Base-by-base conservation (phyloP, 2,888 invertebrate species). In the Ornithoptera alexandrae region DNA sequence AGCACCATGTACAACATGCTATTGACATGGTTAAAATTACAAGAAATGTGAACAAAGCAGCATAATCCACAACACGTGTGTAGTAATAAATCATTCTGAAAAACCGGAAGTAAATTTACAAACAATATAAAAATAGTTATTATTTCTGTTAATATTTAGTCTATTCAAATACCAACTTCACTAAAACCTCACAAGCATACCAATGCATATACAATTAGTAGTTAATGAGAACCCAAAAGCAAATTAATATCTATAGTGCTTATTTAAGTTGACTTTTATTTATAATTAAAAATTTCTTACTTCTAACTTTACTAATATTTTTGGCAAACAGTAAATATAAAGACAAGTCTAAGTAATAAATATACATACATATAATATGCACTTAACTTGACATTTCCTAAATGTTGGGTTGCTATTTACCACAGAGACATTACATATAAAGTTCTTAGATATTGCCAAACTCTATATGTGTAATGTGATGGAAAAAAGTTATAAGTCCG, bases 1-100 rank as follows among this genome's bases (percentile, higher is more conserved):
- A 64, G 71, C 89, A 90, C 76, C 86, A 88, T 17, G 87, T 70
- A 69, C 84, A 85, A 71, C 82, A 81, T 10, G 86, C 65, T 60
- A 85, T 67, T 7, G 79, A 80, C 81, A 90, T 80, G 1, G 76
- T 73, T 4, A 84, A 15, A 15, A 88, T 36, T 57, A 67, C 24
- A 10, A 70, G 12, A 20, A 70, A 64, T 63, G 67, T 70, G 42
- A 70, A 67, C 39, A 70, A 60, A 46, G 67, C 70, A n/a, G 67
- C 67, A 64, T 67, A 70, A 24, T 67, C 70, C n/a, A 46, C 60
- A 22, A 67, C 15, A 2, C 36, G 46, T 18, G 56, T 24, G 36
- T 63, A 67, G 30, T 70, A 60, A 60, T 18, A 60, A 60, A 64
- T 56, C 70, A 70, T 70, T 42, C n/a, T 70, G 64, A 30, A 5